Conservation (phyloP, 1,140 invertebrate species). For the Pantala flavescens region DNA sequence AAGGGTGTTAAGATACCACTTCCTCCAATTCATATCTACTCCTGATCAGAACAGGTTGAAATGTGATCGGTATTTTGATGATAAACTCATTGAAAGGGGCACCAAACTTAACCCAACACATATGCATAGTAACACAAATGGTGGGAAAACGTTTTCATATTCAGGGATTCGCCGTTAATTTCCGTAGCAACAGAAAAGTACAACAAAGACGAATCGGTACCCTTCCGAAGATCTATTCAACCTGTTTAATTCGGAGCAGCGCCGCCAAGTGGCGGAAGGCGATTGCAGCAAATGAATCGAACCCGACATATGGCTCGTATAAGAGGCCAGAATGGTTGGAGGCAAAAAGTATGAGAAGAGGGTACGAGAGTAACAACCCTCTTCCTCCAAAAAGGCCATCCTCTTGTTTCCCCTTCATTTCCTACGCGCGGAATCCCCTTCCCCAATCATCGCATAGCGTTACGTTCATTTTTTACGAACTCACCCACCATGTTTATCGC, state of each 20-base stretch:
- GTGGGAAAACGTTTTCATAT: too few species aligned
- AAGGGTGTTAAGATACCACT: too few species aligned
- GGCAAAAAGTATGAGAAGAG: background rate
- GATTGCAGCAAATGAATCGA: background rate
- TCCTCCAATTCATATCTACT: too few species aligned
- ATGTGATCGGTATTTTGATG: too few species aligned
- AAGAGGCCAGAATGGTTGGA: background rate
- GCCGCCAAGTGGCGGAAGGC: background rate
- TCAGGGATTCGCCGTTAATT: too few species aligned
- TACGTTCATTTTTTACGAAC: background rate
- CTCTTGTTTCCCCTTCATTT: background rate
- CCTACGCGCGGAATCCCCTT: background rate
- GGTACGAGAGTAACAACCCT: background rate
- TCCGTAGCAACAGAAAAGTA: too few species aligned
- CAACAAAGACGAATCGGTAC: too few species aligned
- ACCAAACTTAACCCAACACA: too few species aligned
- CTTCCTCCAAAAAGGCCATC: background rate
- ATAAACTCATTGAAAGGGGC: too few species aligned
- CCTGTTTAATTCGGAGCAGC: background rate
- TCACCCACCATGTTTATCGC: conserved; percentile 4
- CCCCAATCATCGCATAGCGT: background rate
- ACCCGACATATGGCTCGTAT: background rate
- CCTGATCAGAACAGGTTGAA: too few species aligned
- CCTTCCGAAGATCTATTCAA: too few species aligned
- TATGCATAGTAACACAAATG: too few species aligned